These are phyloP conservation scores for Drosophila koepferae DNA, from an alignment of 2,888 invertebrate species.

Conservation along the genomic window DNA sequence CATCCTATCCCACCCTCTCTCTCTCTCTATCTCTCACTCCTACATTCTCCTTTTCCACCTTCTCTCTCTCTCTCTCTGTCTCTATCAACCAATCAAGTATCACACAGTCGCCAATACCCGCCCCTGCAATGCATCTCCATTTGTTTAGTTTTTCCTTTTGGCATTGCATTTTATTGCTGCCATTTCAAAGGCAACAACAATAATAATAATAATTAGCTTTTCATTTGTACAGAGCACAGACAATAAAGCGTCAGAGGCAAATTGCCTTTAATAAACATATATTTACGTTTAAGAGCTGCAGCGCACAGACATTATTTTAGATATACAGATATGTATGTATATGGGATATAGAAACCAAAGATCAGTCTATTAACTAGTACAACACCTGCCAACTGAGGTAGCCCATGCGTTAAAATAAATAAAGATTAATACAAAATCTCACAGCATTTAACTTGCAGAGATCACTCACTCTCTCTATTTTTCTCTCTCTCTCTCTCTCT, in stretches of 20 bases:
- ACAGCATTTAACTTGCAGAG: background rate
- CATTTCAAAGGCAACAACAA: conserved; percentile 13
- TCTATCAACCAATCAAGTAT: background rate
- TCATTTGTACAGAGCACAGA: conserved; percentile 6
- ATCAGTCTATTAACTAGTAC: background rate
- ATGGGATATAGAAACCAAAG: background rate
- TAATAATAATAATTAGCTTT: conserved; percentile 8
- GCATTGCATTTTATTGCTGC: conserved; percentile 9
- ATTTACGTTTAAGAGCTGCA: background rate
- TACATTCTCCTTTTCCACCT: no score
- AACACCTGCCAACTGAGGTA: background rate
- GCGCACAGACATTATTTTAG: background rate
- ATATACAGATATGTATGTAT: background rate
- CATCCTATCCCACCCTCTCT: background rate
- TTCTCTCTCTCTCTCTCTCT: background rate
- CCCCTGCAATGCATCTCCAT: background rate
- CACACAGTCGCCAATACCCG: background rate
- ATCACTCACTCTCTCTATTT: background rate
- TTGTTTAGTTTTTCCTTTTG: conserved; percentile 8
- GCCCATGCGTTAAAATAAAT: background rate
- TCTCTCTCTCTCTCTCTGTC: background rate
- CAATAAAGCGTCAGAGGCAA: conserved; percentile 14
- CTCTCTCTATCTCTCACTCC: background rate
- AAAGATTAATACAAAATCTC: background rate
- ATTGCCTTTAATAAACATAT: conserved; percentile 9